Evolutionary conservation across 2,797 vertebrate genomes (phyloP).

Genomic region (Molossus molossus): DNA sequence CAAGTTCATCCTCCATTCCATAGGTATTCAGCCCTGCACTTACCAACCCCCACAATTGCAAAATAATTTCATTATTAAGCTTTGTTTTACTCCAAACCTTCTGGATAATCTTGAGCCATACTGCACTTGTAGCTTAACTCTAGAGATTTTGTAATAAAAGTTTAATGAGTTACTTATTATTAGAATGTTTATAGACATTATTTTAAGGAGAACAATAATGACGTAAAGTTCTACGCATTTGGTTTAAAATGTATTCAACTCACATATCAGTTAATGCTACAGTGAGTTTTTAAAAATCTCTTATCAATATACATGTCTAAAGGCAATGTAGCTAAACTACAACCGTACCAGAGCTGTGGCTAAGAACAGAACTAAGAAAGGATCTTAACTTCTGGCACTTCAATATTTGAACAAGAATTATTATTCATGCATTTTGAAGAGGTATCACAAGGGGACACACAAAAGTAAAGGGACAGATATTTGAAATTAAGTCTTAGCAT

Average conservation of each 20-base stretch:
- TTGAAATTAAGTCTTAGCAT: slow-evolving; percentile 75
- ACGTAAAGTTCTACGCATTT: slow-evolving; percentile 68
- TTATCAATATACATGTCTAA: slow-evolving; percentile 83
- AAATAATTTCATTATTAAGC: slow-evolving; percentile 79
- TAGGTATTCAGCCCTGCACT: slow-evolving; percentile 10
- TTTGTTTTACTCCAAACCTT: slow-evolving; percentile 59
- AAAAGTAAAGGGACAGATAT: slow-evolving; percentile 80
- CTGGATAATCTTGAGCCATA: slow-evolving; percentile 68
- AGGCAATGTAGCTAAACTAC: slow-evolving; percentile 78
- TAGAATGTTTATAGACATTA: slow-evolving; percentile 76
- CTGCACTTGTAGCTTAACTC: slow-evolving; percentile 75
- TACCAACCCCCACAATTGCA: slow-evolving; percentile 67
- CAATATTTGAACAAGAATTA: slow-evolving; percentile 77
- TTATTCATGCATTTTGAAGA: slow-evolving; percentile 78
- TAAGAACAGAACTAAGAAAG: slow-evolving; percentile 76
- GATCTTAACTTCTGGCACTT: slow-evolving; percentile 72
- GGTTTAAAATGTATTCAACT: slow-evolving; percentile 78
- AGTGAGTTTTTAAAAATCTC: slow-evolving; percentile 78
- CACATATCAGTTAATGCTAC: slow-evolving; percentile 75
- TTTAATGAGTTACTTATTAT: slow-evolving; percentile 84
- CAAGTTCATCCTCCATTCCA: slow-evolving; percentile 23
- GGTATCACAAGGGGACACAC: slow-evolving; percentile 79
- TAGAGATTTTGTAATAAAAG: slow-evolving; percentile 78
- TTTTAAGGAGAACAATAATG: slow-evolving; percentile 81
- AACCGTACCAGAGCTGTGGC: slow-evolving; percentile 75